Percentiles rank a stretch among this genome's conserved stretches.
Evolutionary conservation across 2,888 invertebrate species (phyloP).

Genomic region (Lysandra bellargus): DNA sequence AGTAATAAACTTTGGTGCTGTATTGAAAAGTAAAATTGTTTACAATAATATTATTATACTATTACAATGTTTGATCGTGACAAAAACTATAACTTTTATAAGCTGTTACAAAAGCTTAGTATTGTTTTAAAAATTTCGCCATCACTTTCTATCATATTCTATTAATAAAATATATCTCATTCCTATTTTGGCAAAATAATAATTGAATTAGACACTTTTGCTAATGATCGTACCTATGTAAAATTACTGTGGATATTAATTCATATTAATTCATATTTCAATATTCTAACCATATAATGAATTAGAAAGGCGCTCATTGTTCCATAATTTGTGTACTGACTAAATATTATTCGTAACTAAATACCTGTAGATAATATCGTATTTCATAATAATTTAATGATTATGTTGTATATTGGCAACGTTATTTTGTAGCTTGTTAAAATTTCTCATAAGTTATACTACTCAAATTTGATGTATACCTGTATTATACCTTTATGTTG

Average conservation of each 20-base stretch:
- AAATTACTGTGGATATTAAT: not conserved
- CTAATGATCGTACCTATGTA: not conserved
- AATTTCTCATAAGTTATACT: not conserved
- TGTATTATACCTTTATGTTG: no score
- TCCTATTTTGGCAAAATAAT: not conserved
- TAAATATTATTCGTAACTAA: not conserved
- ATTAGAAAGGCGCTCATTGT: slow-evolving; percentile 1
- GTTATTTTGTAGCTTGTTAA: not conserved
- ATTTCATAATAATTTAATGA: not conserved
- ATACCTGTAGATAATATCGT: not conserved
- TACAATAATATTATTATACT: no score
- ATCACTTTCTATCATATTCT: not conserved
- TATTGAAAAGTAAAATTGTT: no score
- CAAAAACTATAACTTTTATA: no score
- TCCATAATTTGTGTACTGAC: not conserved
- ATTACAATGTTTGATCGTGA: no score
- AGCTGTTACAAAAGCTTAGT: not conserved
- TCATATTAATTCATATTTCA: not conserved
- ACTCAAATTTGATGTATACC: no score
- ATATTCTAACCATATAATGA: not conserved
- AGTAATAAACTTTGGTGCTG: no score
- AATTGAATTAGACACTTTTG: not conserved
- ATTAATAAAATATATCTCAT: not conserved
- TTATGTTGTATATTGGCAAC: not conserved
- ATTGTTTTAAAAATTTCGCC: not conserved